A percentile compares a stretch with the other conserved stretches of the same genome.
phyloP scores from a whole-genome alignment of 2,113 vertebrate species.

The Gopherus evgoodei region DNA sequence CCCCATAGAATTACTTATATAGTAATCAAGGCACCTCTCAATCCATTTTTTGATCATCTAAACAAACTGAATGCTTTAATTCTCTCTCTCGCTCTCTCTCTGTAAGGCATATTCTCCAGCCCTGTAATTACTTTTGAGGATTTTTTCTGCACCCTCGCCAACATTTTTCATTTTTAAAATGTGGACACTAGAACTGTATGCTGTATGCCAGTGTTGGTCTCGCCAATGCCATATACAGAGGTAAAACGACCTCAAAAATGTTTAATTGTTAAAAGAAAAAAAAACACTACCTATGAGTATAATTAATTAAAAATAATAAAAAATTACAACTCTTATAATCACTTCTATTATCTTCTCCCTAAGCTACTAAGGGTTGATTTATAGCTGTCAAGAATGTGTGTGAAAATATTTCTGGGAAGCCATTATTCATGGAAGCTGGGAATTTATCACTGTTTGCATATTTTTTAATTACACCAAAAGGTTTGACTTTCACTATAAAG shows the following conservation, averaged over 20 bases:
- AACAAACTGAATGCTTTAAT: background rate
- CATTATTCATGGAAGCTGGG: conserved; percentile 57
- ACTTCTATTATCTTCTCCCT: conserved; percentile 26
- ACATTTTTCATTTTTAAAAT: conserved; percentile 15
- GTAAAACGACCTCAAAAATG: background rate
- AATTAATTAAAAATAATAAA: too few relatives aligned
- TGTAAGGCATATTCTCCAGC: background rate
- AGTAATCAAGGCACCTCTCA: background rate
- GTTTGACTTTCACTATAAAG: background rate
- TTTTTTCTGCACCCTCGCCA: background rate
- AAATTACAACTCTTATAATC: background rate
- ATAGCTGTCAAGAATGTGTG: conserved; percentile 60
- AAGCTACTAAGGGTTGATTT: conserved; percentile 39
- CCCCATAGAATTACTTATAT: background rate
- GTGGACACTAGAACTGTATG: background rate
- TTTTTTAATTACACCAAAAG: background rate
- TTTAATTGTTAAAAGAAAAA: background rate
- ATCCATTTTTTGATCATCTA: background rate
- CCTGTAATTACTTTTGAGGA: conserved; percentile 2
- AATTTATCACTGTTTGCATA: conserved; percentile 52
- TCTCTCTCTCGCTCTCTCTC: background rate
- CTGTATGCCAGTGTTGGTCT: background rate
- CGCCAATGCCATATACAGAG: background rate
- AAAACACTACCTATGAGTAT: accelerated
- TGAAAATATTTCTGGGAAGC: conserved; percentile 54